These are phyloP conservation scores for Allacma fusca DNA, from an alignment of 2,888 invertebrate species.

Conservation along the genomic window DNA sequence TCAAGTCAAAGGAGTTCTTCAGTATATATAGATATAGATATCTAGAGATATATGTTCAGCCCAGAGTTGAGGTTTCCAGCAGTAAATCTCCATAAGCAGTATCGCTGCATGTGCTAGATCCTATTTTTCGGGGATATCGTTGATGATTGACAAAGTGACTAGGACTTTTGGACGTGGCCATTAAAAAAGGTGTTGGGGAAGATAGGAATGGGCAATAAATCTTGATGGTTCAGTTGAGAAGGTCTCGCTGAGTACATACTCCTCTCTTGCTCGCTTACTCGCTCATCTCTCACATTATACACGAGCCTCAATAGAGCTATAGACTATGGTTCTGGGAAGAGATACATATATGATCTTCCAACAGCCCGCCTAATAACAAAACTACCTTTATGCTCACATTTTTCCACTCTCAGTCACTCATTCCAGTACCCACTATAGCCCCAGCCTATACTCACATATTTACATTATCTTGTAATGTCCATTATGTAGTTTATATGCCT, in stretches of 20 bases:
- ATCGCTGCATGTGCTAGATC: conserved; percentile 14
- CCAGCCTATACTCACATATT: too few species aligned
- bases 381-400: conserved; percentile 7
- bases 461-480: too few species aligned
- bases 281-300: neutral
- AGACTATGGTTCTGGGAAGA: neutral
- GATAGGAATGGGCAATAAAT: conserved; percentile 54
- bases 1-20: neutral
- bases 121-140: conserved; percentile 39
- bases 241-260: conserved; percentile 38
- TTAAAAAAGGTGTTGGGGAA: conserved; percentile 56
- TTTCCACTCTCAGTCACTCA: neutral
- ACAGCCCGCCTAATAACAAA: conserved; percentile 7
- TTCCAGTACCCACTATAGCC: too few species aligned
- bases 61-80: neutral
- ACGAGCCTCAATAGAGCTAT: too few species aligned
- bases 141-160: conserved; percentile 53
- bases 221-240: conserved; percentile 50
- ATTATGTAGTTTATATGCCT: too few species aligned
- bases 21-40: too few species aligned
- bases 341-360: neutral
- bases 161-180: conserved; percentile 50
- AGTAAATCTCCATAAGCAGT: neutral
- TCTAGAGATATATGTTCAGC: too few species aligned
- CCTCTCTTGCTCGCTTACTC: conserved; percentile 6